phyloP scores from a whole-genome alignment of 2,888 invertebrate genomes.

The Odontothrips loti region DNA sequence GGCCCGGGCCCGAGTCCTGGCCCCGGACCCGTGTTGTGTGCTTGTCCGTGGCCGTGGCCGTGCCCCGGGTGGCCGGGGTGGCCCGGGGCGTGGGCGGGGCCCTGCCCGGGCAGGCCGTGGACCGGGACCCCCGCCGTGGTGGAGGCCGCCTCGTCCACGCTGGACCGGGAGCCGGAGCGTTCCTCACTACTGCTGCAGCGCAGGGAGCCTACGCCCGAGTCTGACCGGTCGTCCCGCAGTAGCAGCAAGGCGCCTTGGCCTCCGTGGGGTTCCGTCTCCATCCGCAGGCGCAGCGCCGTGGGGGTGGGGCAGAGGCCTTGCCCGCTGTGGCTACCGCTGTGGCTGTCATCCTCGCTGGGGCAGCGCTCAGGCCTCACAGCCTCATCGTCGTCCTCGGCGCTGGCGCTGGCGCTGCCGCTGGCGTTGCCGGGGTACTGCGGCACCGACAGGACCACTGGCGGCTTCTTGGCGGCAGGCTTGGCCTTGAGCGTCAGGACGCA shows the following conservation, averaged over 20 bases:
- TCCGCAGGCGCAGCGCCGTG: not conserved
- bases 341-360: slow-evolving; percentile 18
- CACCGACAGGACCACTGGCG: too few relatives aligned
- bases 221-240: slow-evolving; percentile 51
- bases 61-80: slow-evolving; percentile 38
- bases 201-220: slow-evolving; percentile 71
- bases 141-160: slow-evolving; percentile 47
- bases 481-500: not conserved
- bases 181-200: slow-evolving; percentile 64
- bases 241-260: too few relatives aligned
- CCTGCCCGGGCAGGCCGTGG: slow-evolving; percentile 35
- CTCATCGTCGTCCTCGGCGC: not conserved
- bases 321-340: not conserved
- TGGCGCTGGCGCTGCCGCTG: not conserved
- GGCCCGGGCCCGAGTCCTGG: slow-evolving; percentile 8
- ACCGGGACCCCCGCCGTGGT: slow-evolving; percentile 4
- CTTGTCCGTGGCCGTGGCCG: slow-evolving; percentile 38
- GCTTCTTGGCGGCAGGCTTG: too few relatives aligned
- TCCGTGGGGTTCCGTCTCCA: not conserved
- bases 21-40: not conserved
- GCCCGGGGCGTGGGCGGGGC: not conserved
- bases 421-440: too few relatives aligned
- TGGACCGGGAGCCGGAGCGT: slow-evolving; percentile 69
- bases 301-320: not conserved
- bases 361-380: not conserved